Evolutionary conservation across 2,888 invertebrate species (phyloP), one percentile per base, ranked within the genome.

Genomic region (Eledone cirrhosa): DNA sequence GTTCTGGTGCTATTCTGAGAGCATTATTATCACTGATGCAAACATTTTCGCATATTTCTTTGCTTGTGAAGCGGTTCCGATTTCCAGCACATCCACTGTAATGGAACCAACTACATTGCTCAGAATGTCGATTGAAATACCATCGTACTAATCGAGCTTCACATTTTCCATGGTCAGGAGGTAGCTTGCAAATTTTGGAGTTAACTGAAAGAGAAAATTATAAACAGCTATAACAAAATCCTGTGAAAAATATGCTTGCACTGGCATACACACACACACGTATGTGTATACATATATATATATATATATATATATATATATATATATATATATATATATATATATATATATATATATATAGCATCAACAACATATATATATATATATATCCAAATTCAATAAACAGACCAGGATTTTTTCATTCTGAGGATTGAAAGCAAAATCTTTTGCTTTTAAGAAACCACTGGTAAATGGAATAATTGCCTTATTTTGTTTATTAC

Each of bases 41-140:
- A 1, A 83, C 78, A 14, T 80, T 76, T 78, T 87, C 85, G 77
- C 88, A 88, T 33, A 84, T 84, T 11, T 79, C 80, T 78, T 84
- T 85, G 59, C 83, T 83, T 79, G 83, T 84, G 80, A 88, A 88
- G 77, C 87, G 87, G 80, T 88, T 88, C 75, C 84, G 80, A 80
- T 88, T 88, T 13, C 87, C 87, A 14, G 84, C 82, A 80, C 88
- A 88, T 22, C 88, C 88, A 74, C 87, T 85, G 79, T 83, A 88
- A 22, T 83, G 85, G 78, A 88, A 87, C 84, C 85, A 86, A 29
- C 83, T 84, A 79, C 88, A 88, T 31, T 86, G 81, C n/a, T 85
- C 84, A 41, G 84, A 81, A 77, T 86, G 85, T 8, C 85, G 85
- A 79, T 88, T 87, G 80, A 82, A 87, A 80, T 87, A 86, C 88